A percentile compares a stretch with the other conserved stretches of the same genome.
These are phyloP conservation scores for Byasa hedistus DNA, from an alignment of 2,888 invertebrate genomes.

Conservation along the genomic window DNA sequence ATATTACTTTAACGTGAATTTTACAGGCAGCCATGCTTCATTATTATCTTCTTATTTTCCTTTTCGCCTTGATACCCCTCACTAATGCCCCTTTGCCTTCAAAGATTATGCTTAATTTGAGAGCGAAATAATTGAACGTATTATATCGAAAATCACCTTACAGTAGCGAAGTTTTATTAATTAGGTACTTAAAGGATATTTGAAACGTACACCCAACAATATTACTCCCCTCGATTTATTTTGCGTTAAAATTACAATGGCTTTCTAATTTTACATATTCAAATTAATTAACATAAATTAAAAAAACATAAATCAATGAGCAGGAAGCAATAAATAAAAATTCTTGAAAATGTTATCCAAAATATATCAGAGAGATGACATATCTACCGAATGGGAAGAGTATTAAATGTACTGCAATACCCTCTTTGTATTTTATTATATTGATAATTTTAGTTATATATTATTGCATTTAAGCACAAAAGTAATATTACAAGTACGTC, in stretches of 20 bases:
- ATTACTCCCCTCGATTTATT: constrained; percentile 4
- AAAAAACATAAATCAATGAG: too few species aligned
- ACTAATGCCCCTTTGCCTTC: constrained; percentile 54
- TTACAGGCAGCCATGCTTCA: constrained; percentile 58
- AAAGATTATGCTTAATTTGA: constrained; percentile 65
- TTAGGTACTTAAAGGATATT: constrained; percentile 69
- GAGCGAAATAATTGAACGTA: constrained; percentile 69
- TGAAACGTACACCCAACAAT: constrained; percentile 28
- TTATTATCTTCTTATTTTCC: constrained; percentile 68
- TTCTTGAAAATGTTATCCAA: too few species aligned
- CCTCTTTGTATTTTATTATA: too few species aligned
- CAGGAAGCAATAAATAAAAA: too few species aligned
- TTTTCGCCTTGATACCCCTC: constrained; percentile 51
- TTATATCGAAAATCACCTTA: constrained; percentile 67
- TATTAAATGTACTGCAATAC: too few species aligned
- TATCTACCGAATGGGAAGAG: too few species aligned
- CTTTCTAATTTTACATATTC: not conserved
- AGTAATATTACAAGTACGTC: too few species aligned
- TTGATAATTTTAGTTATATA: too few species aligned
- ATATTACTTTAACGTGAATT: constrained; percentile 26
- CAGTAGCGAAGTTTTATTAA: constrained; percentile 58
- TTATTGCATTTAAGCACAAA: too few species aligned
- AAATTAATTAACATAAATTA: too few species aligned
- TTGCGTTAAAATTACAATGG: too few species aligned
- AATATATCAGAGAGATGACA: too few species aligned